Evolutionary conservation across 2,888 invertebrate genomes (phyloP).

Genomic region (Ennomos erosarius): DNA sequence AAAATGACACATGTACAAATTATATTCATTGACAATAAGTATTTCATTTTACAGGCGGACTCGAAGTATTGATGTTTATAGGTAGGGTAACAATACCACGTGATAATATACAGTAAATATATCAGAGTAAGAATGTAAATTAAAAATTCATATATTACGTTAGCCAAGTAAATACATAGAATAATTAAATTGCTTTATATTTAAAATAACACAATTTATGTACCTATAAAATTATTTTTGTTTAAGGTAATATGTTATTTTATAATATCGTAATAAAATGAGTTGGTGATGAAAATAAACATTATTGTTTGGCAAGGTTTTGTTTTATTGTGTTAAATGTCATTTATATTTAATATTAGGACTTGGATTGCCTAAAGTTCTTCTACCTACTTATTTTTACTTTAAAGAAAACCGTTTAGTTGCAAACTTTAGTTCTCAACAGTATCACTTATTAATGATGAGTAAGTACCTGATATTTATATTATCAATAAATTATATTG

Average conservation of each 20-base stretch:
- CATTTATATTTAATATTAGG: constrained; percentile 19
- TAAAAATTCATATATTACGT: constrained; percentile 53
- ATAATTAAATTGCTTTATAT: constrained; percentile 54
- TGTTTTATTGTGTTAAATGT: constrained; percentile 30
- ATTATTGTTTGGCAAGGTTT: constrained; percentile 64
- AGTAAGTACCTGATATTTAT: too few species aligned
- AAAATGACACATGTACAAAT: not conserved
- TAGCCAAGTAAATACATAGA: constrained; percentile 58
- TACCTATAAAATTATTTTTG: constrained; percentile 67
- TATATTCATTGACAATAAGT: too few species aligned
- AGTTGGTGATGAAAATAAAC: constrained; percentile 80
- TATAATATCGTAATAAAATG: constrained; percentile 36
- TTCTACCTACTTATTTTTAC: too few species aligned
- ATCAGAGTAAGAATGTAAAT: constrained; percentile 67
- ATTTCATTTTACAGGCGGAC: not conserved
- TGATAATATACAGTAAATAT: constrained; percentile 75
- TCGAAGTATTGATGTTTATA: constrained; percentile 44
- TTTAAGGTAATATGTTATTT: constrained; percentile 41
- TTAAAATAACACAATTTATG: constrained; percentile 57
- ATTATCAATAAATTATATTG: too few species aligned
- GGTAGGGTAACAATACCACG: constrained; percentile 74
- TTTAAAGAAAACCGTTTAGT: too few species aligned
- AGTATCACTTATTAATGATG: too few species aligned
- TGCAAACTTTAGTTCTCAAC: too few species aligned
- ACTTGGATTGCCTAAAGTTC: too few species aligned